Base-by-base conservation (phyloP, 2,888 invertebrate species). In the Metopia argyrocephala region DNA sequence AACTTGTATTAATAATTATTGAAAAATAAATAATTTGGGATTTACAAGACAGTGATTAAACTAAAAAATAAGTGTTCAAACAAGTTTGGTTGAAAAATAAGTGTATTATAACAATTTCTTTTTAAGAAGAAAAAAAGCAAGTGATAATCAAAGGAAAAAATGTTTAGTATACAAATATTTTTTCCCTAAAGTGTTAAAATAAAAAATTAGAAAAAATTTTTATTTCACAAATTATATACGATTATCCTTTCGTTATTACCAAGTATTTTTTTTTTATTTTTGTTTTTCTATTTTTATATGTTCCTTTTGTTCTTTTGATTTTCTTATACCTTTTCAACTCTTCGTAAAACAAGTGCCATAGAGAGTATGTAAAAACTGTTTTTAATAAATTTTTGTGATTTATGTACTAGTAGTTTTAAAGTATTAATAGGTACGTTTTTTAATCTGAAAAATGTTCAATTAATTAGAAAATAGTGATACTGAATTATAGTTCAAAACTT, bases 131-230 rank as follows among this genome's bases (percentile, higher is more conserved):
- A 38, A 27, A 3, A 62, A 56, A 69, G 46, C 31, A 70, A 69
- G 38, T 76, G 69, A 48, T 61, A 76, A 38, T 5, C 38, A 20
- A 20, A 3, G 20, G 12, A 38, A 3, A 25, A 48, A 20, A 38
- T 59, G 6, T 68, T 61, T 52, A 76, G 62, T 75, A 68, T 68
- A 75, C 61, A 75, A 45, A 68, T 76, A 68, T 76, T 68, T 68
- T 31, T n/a, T n/a, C n/a, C n/a, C n/a, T n/a, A 31, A 31, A 31
- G 31, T 31, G 31, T 31, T 31, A n/a, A n/a, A n/a, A n/a, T n/a
- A n/a, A n/a, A n/a, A n/a, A n/a, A n/a, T n/a, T n/a, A n/a, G n/a
- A n/a, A n/a, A n/a, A n/a, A n/a, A n/a, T n/a, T n/a, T n/a, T n/a
- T n/a, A n/a, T n/a, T n/a, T n/a, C 12, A 38, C 1, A 38, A 38